These are phyloP conservation scores for Theodoxus fluviatilis DNA, from an alignment of 2,888 invertebrate species.

Conservation along the genomic window DNA sequence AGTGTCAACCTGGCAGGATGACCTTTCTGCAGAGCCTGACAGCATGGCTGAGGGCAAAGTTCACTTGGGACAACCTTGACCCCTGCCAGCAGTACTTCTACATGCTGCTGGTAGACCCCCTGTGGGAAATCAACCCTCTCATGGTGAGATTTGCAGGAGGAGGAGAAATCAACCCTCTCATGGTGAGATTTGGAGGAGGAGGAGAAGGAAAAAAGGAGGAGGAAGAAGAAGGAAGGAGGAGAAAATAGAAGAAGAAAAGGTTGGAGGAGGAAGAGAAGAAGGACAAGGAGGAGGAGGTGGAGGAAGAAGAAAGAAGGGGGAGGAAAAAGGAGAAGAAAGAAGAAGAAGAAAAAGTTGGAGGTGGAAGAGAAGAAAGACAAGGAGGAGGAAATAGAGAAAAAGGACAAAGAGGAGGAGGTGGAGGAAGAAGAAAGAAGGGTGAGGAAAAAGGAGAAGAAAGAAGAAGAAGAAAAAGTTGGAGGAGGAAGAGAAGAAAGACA, in stretches of 20 bases:
- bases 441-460: neutral
- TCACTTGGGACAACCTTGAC: no score
- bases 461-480: neutral
- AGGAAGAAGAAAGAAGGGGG: neutral
- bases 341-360: neutral
- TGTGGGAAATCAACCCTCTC: no score
- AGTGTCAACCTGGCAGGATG: no score
- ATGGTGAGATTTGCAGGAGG: neutral
- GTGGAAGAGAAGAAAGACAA: neutral
- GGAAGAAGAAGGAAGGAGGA: neutral
- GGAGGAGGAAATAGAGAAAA: neutral
- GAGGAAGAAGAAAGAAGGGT: neutral
- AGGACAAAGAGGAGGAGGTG: constrained; percentile 1
- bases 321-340: neutral
- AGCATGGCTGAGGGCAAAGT: no score
- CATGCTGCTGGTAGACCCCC: no score
- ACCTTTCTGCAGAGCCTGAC: no score
- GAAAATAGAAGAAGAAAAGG: neutral
- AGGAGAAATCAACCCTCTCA: no score
- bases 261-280: neutral
- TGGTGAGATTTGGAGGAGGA: neutral
- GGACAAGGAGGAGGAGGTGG: neutral
- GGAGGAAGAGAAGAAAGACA: neutral
- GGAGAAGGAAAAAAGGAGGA: neutral
- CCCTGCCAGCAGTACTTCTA: no score